phyloP scores from a whole-genome alignment of 2,113 vertebrate species.

The Steatornis caripensis region DNA sequence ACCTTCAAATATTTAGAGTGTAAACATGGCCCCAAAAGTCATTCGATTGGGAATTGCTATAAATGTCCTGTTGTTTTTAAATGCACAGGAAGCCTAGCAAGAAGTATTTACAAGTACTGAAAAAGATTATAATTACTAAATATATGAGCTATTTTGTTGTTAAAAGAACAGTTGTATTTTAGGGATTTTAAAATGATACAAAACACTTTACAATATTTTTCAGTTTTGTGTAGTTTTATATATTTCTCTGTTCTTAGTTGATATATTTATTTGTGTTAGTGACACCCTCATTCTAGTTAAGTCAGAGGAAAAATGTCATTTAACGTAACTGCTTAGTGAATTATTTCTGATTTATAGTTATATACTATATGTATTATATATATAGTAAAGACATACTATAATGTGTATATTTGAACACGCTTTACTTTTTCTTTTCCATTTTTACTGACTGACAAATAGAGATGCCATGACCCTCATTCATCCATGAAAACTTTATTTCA shows the following conservation, averaged over 20 bases:
- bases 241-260: neutral
- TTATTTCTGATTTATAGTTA: neutral
- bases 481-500: neutral
- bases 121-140: neutral
- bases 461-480: neutral
- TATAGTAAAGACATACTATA: too few relatives aligned
- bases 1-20: neutral
- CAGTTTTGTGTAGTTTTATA: neutral
- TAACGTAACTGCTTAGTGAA: neutral
- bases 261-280: neutral
- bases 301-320: neutral
- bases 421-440: neutral
- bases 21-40: neutral
- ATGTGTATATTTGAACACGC: neutral
- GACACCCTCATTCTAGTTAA: neutral
- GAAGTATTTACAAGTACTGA: neutral
- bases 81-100: neutral
- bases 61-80: neutral
- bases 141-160: neutral
- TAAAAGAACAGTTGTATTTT: neutral
- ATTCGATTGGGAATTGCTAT: neutral
- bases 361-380: too few relatives aligned
- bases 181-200: neutral
- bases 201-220: neutral
- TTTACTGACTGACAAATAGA: neutral